phyloP scores from a whole-genome alignment of 2,797 vertebrate species.

The Neoniphon sammara region DNA sequence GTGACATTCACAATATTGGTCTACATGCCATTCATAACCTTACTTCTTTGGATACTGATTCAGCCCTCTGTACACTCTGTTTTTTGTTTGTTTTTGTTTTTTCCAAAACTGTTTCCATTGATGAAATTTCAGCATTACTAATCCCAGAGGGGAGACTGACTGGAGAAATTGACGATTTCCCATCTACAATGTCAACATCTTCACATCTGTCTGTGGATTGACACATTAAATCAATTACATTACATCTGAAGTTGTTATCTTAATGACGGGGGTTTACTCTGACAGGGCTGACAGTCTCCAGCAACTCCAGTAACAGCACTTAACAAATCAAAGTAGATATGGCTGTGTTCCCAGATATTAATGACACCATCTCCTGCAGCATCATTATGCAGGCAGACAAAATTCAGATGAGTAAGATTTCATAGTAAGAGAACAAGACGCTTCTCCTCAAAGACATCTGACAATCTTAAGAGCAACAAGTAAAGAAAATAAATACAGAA shows the following conservation, averaged over 20 bases:
- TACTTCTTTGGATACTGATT: constrained; percentile 5
- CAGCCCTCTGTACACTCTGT: background rate
- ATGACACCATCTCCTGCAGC: background rate
- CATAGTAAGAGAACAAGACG: background rate
- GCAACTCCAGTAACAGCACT: background rate
- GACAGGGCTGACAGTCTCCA: background rate
- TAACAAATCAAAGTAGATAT: constrained; percentile 19
- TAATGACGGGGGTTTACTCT: constrained; percentile 27
- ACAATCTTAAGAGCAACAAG: background rate
- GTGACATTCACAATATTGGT: constrained; percentile 15
- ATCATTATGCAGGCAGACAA: background rate
- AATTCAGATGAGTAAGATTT: background rate
- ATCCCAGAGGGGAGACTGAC: background rate
- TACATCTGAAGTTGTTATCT: background rate
- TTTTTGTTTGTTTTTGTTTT: background rate
- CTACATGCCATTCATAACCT: background rate
- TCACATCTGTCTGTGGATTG: background rate
- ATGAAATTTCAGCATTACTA: background rate
- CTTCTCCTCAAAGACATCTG: background rate
- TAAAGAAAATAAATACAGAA: constrained; percentile 9
- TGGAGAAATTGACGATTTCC: background rate
- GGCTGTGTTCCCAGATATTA: constrained; percentile 7
- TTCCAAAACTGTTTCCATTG: background rate
- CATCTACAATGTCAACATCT: background rate
- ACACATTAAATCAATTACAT: constrained; percentile 1